These are phyloP conservation scores for Theonella swinhoei DNA, from an alignment of 37 sponge, comb jelly and placozoan species.

Conservation along the genomic window DNA sequence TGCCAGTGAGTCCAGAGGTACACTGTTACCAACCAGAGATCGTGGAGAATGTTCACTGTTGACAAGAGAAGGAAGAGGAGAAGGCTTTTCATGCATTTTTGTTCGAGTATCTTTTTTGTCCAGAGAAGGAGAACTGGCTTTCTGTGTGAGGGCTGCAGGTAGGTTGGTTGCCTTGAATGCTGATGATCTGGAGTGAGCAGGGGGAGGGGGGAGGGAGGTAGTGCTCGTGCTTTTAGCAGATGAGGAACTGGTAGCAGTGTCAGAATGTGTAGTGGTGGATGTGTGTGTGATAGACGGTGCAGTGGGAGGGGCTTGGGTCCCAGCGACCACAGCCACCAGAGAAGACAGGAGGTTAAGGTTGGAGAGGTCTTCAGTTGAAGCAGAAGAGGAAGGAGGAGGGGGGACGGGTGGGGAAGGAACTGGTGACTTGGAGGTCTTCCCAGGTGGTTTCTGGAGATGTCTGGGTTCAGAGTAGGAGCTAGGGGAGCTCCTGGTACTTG, in stretches of 20 bases:
- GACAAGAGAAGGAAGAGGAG: neutral
- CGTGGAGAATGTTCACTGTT: neutral
- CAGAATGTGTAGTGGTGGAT: neutral
- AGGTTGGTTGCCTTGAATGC: neutral
- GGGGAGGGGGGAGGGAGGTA: no score
- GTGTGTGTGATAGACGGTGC: neutral
- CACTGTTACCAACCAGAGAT: neutral
- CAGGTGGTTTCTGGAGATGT: neutral
- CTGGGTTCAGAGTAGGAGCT: neutral
- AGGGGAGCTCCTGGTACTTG: neutral
- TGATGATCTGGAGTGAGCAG: neutral
- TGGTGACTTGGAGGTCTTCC: neutral
- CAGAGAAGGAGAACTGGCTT: neutral
- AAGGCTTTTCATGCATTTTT: neutral
- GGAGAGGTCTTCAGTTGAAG: slow-evolving; percentile 39
- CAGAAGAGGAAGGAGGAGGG: neutral
- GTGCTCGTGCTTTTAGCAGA: neutral
- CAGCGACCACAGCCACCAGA: slow-evolving; percentile 51
- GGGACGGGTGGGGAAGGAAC: neutral
- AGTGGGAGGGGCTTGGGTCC: neutral
- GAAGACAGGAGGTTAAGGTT: slow-evolving; percentile 68
- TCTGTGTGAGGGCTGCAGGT: neutral
- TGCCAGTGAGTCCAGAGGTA: neutral
- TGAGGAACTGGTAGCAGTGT: neutral
- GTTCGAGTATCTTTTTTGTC: neutral